Percentiles rank a stretch among this genome's conserved stretches.
Evolutionary conservation across 2,888 invertebrate genomes (phyloP).

Genomic region (Drosophila imparisetae): DNA sequence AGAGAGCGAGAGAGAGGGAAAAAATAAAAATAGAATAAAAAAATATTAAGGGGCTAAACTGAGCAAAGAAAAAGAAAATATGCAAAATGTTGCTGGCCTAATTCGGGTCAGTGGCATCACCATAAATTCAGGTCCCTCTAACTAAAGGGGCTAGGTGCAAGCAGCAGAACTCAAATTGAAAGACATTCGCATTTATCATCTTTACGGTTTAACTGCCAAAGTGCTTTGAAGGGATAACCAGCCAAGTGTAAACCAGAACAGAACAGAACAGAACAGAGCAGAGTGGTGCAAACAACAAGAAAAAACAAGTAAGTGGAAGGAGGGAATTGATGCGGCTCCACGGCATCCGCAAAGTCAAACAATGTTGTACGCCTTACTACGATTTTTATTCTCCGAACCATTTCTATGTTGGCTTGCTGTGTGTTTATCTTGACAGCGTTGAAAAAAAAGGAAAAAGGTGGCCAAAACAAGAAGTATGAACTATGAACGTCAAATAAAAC

Average conservation of each 20-base stretch:
- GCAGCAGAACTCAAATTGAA: slow-evolving; percentile 69
- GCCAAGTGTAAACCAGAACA: slow-evolving; percentile 56
- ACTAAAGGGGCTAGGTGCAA: slow-evolving; percentile 47
- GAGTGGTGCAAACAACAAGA: slow-evolving; percentile 45
- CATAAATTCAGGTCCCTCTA: slow-evolving; percentile 45
- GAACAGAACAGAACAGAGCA: slow-evolving; percentile 25
- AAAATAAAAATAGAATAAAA: slow-evolving; percentile 1
- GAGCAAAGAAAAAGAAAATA: slow-evolving; percentile 50
- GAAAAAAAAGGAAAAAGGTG: slow-evolving; percentile 28
- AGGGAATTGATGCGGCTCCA: slow-evolving; percentile 35
- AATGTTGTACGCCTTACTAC: slow-evolving; percentile 76
- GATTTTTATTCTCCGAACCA: slow-evolving; percentile 55
- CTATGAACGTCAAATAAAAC: slow-evolving; percentile 79
- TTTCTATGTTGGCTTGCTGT: slow-evolving; percentile 25
- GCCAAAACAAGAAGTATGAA: slow-evolving; percentile 62
- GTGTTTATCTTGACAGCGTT: slow-evolving; percentile 54
- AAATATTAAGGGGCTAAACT: slow-evolving; percentile 6
- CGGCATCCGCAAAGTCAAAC: slow-evolving; percentile 73
- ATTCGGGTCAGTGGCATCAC: slow-evolving; percentile 58
- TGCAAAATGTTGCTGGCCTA: slow-evolving; percentile 61
- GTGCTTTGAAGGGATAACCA: slow-evolving; percentile 71
- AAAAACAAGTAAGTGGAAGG: not conserved
- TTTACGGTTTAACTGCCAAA: slow-evolving; percentile 79
- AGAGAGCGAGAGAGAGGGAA: not conserved
- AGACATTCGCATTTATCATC: slow-evolving; percentile 79